These are phyloP conservation scores for Lepidochrysops patricia DNA, from an alignment of 2,888 invertebrate species.

Conservation along the genomic window DNA sequence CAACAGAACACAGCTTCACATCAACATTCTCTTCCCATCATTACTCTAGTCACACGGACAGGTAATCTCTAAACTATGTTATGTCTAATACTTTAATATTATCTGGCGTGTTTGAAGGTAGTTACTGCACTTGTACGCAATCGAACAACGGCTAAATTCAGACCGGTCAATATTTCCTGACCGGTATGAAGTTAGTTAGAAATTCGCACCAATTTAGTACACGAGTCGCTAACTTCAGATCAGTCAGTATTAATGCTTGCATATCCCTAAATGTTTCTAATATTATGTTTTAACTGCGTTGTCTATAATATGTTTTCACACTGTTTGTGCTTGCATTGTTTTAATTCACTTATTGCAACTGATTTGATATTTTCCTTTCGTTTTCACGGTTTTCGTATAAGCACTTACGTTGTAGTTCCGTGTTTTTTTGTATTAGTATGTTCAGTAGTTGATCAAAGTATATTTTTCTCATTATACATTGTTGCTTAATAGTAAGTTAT, in stretches of 20 bases:
- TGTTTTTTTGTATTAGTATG: too few relatives aligned
- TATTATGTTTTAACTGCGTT: neutral
- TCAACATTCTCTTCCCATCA: constrained; percentile 62
- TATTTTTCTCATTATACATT: too few relatives aligned
- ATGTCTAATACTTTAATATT: neutral
- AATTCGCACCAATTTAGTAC: neutral
- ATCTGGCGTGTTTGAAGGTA: neutral
- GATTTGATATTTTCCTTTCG: constrained; percentile 1
- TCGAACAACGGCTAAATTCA: neutral
- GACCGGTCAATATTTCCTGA: neutral
- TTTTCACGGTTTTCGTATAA: neutral
- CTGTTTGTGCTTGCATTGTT: constrained; percentile 1
- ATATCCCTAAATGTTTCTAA: neutral
- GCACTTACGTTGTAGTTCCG: too few relatives aligned
- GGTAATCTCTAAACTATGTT: constrained; percentile 31
- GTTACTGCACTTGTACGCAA: too few relatives aligned
- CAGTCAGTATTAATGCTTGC: neutral
- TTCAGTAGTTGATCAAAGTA: too few relatives aligned
- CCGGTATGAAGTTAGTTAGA: too few relatives aligned
- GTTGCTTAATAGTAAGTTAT: neutral
- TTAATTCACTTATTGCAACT: neutral
- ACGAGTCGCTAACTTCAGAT: neutral
- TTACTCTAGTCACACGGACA: constrained; percentile 64
- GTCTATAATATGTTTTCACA: neutral
- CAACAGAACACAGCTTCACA: constrained; percentile 62